Evolutionary conservation across 1,140 invertebrate genomes (phyloP), one percentile per base, ranked within the genome.

Genomic region (Dryas iulia): DNA sequence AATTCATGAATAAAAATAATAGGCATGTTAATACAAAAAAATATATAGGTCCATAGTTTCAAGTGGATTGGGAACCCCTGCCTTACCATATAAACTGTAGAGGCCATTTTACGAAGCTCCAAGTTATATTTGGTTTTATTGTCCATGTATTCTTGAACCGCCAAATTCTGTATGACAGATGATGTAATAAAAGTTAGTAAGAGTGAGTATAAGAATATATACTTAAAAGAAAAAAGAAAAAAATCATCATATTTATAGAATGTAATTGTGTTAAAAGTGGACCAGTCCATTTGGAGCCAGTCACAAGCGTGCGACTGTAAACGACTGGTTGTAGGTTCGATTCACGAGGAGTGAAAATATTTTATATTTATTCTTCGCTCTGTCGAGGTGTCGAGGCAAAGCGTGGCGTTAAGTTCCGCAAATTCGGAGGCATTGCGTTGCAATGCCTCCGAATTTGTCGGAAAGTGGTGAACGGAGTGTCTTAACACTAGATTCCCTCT

Each of bases 111-210:
- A 25, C 23, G 8, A 25, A 25, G 25, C 59, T 52, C 60, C 10
- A 25, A 14, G 47, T 30, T 39, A 62, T 62, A 60, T 62, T 53
- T 10, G 47, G 26, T 62, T 62, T 62, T 53, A 53, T 62, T 31
- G 47, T 53, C 8, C 10, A 30, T 53, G 53, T 53, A 53, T 53
- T 30, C 14, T 25, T 62, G 11, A 39, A 53, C 23, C 28, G 47
- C 12, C 12, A 23, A 62, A 61, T 54, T 25, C 53, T 54, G 21
- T 54, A 25, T 4, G 10, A 21, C 14, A 25, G 11, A 54, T 25
- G 23, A 54, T 14, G 23, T 54, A 54, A 24, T 54, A 25, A 24
- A 54, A 12, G n/a, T n/a, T n/a, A 12, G 11, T 35, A n/a, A 35
- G n/a, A 3, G 35, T 39, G 12, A 39, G 6, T 39, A 8, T 18